phyloP scores from a whole-genome alignment of 2,113 vertebrate species.

The Tinamus guttatus region DNA sequence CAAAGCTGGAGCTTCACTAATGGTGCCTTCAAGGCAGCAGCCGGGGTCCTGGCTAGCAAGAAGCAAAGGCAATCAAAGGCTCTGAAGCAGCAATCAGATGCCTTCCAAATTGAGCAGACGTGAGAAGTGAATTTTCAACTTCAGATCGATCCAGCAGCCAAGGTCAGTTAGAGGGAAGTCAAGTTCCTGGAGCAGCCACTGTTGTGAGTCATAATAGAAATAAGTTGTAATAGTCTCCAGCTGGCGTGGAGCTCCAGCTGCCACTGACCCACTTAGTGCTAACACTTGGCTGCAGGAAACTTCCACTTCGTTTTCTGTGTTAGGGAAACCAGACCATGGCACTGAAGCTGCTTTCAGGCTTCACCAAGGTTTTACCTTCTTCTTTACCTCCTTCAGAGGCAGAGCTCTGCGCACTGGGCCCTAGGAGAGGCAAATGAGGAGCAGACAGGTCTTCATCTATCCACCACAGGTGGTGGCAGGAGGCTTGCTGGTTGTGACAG shows the following conservation, averaged over 20 bases:
- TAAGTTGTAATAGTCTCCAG: slow-evolving; percentile 3
- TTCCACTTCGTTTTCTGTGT: background rate
- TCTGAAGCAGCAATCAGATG: background rate
- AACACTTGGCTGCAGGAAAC: background rate
- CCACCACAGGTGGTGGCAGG: background rate
- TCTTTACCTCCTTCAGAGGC: background rate
- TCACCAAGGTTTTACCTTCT: background rate
- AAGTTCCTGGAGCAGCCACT: background rate
- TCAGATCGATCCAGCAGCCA: background rate
- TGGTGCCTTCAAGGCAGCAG: background rate
- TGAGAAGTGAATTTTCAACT: slow-evolving; percentile 1
- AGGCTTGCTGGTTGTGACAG: background rate
- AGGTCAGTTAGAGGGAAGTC: slow-evolving; percentile 36
- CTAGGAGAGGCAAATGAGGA: background rate
- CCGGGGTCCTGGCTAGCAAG: rapidly evolving
- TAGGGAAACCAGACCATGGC: background rate
- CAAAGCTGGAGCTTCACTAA: background rate
- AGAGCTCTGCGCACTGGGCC: background rate
- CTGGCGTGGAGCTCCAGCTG: slow-evolving; percentile 2
- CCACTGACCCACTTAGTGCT: slow-evolving; percentile 23
- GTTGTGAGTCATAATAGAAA: background rate
- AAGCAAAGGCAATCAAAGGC: slow-evolving; percentile 1
- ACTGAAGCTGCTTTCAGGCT: background rate
- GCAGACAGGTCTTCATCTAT: background rate
- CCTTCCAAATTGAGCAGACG: background rate